These are phyloP conservation scores for Hypomesus transpacificus DNA, from an alignment of 2,113 vertebrate genomes.

Conservation along the genomic window DNA sequence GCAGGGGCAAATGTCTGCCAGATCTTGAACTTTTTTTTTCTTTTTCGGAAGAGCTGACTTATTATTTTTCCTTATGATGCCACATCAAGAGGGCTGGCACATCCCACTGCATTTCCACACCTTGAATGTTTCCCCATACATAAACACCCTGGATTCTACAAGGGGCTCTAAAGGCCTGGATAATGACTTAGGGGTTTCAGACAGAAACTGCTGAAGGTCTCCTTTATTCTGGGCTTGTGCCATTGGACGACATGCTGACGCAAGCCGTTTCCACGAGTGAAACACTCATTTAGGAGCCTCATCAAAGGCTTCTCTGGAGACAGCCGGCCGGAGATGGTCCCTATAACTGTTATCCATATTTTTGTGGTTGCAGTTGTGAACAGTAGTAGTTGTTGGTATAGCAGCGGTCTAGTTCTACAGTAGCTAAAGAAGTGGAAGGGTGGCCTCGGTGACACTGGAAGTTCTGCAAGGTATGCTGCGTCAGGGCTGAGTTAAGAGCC, in stretches of 20 bases:
- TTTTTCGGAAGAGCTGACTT: slow-evolving; percentile 31
- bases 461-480: too few species aligned
- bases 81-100: slow-evolving; percentile 20
- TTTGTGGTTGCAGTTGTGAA: too few species aligned
- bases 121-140: slow-evolving; percentile 40
- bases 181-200: slow-evolving; percentile 52
- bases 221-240: slow-evolving; percentile 40
- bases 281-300: slow-evolving; percentile 49
- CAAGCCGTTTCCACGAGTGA: slow-evolving; percentile 41
- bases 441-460: not conserved
- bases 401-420: too few species aligned
- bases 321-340: slow-evolving; percentile 13
- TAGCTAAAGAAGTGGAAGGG: too few species aligned
- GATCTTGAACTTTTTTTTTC: slow-evolving; percentile 20
- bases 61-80: slow-evolving; percentile 45
- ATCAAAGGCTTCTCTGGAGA: slow-evolving; percentile 38
- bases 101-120: slow-evolving; percentile 41
- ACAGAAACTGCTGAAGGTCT: slow-evolving; percentile 58
- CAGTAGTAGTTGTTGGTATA: too few species aligned
- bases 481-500: too few species aligned
- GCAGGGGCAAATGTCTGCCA: slow-evolving; percentile 6
- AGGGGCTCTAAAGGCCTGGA: slow-evolving; percentile 40
- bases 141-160: slow-evolving; percentile 42
- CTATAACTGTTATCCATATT: not conserved
- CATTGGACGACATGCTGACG: slow-evolving; percentile 50